Conservation (phyloP, 2,797 vertebrate species). For the Anas flavirostris region DNA sequence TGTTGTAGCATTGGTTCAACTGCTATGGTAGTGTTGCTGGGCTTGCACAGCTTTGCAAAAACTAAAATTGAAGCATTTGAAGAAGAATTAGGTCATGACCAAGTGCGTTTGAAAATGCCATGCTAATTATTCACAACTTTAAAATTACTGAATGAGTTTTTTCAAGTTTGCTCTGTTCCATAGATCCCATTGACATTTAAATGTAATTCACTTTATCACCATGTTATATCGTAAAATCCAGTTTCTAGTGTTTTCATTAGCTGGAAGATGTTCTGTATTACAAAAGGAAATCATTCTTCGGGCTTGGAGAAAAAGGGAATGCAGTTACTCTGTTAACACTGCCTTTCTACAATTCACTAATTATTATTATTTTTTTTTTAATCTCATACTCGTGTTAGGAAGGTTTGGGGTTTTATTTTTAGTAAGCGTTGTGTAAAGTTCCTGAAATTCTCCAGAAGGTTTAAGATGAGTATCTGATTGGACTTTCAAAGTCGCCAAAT, state of each 20-base stretch:
- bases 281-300: not conserved
- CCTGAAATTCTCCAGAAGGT: not conserved
- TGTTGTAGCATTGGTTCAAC: not conserved
- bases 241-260: conserved; percentile 6
- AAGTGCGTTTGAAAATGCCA: conserved; percentile 30
- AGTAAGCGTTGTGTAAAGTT: not conserved
- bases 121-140: conserved; percentile 29
- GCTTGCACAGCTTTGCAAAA: not conserved
- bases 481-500: not conserved
- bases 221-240: not conserved
- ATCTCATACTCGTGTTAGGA: not conserved
- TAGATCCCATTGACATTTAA: conserved; percentile 49
- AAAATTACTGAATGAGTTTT: conserved; percentile 33
- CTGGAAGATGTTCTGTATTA: not conserved
- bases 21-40: not conserved
- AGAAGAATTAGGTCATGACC: conserved; percentile 38
- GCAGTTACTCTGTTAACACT: not conserved
- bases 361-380: not conserved
- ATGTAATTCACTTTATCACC: conserved; percentile 46
- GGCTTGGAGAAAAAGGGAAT: not conserved
- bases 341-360: not conserved
- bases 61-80: not conserved
- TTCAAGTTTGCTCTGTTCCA: conserved; percentile 6
- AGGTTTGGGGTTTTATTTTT: not conserved
- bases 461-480: not conserved